These are phyloP conservation scores for Pollenia angustigena DNA, from an alignment of 2,888 invertebrate genomes.

Conservation along the genomic window DNA sequence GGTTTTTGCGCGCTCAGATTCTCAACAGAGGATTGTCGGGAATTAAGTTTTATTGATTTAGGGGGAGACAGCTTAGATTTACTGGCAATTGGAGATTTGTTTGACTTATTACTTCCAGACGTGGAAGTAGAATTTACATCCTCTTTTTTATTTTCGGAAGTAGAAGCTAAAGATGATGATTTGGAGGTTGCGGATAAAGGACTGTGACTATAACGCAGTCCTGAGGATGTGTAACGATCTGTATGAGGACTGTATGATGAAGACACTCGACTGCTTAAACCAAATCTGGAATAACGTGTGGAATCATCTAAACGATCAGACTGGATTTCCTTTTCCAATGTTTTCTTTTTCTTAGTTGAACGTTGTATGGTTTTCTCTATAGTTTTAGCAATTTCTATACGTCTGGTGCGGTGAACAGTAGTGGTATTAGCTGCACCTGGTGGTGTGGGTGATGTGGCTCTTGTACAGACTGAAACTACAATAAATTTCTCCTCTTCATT, in stretches of 20 bases:
- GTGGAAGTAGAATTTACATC: conserved; percentile 57
- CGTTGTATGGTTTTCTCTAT: conserved; percentile 89
- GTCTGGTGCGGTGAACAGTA: conserved; percentile 85
- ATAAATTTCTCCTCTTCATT: conserved; percentile 78
- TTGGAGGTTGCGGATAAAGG: conserved; percentile 77
- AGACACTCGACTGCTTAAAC: conserved; percentile 85
- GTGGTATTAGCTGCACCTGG: conserved; percentile 86
- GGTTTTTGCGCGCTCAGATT: conserved; percentile 79
- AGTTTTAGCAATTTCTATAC: conserved; percentile 90
- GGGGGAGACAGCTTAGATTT: conserved; percentile 82
- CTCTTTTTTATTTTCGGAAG: conserved; percentile 73
- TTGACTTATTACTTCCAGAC: conserved; percentile 33
- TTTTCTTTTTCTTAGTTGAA: conserved; percentile 86
- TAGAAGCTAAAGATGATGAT: conserved; percentile 52
- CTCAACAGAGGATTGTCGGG: conserved; percentile 81
- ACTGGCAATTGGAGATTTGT: conserved; percentile 50
- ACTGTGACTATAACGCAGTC: conserved; percentile 80
- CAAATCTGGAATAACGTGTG: conserved; percentile 88
- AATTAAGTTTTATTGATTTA: conserved; percentile 79
- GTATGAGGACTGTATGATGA: conserved; percentile 84
- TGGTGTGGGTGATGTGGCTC: conserved; percentile 92
- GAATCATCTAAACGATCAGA: conserved; percentile 89
- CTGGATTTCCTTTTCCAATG: conserved; percentile 89
- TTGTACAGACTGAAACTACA: conserved; percentile 88
- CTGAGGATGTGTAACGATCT: conserved; percentile 82